phyloP scores from a whole-genome alignment of 2,113 vertebrate genomes.

The Lanius collurio region DNA sequence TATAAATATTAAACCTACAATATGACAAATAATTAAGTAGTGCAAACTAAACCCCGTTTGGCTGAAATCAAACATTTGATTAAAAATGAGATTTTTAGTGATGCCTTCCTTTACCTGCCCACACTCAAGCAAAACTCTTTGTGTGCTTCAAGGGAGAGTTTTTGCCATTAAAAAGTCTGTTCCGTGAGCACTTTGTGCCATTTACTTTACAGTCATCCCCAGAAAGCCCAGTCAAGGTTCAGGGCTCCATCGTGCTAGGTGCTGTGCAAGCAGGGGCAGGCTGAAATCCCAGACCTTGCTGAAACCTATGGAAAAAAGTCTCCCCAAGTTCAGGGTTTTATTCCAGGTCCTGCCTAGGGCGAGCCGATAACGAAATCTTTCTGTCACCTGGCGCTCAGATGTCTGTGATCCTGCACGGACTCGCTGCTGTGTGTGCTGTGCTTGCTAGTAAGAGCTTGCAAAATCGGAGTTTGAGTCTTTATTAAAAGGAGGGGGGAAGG shows the following conservation, averaged over 20 bases:
- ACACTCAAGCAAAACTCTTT: not conserved
- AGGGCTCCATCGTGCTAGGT: not conserved
- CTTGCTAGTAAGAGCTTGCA: not conserved
- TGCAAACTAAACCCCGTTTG: slow-evolving; percentile 36
- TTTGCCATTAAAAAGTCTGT: not conserved
- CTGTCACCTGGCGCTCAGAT: slow-evolving; percentile 16
- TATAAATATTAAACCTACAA: not conserved
- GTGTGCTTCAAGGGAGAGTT: not conserved
- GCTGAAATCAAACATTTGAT: slow-evolving; percentile 32
- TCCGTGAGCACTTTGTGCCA: not conserved
- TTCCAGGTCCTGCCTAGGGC: slow-evolving; percentile 13
- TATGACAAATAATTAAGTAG: not conserved
- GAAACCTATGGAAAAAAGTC: not conserved
- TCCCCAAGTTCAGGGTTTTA: not conserved
- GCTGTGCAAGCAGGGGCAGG: slow-evolving; percentile 16
- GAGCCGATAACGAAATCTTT: not conserved
- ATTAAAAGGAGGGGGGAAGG: not conserved
- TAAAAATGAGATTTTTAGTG: not conserved
- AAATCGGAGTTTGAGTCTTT: not conserved
- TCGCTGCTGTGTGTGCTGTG: not conserved
- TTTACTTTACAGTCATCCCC: not conserved
- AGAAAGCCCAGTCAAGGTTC: not conserved
- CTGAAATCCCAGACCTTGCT: slow-evolving; percentile 1
- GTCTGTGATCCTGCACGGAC: not conserved
- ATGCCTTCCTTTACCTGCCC: not conserved